Base-by-base conservation (phyloP, 2,113 vertebrate species). In the Scopus umbretta region DNA sequence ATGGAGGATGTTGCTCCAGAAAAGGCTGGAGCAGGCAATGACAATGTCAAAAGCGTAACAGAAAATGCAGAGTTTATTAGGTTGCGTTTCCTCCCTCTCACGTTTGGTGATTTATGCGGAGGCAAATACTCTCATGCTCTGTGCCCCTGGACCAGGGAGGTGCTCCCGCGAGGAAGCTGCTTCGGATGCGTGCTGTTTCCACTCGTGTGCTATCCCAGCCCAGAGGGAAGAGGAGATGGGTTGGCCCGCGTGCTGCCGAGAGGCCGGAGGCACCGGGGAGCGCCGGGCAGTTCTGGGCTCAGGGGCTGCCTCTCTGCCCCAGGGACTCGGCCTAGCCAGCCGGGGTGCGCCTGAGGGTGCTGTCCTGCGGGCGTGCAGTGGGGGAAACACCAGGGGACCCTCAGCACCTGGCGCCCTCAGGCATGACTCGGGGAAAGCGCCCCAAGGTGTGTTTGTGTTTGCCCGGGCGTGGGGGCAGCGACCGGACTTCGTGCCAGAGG, bases 121-220 rank as follows among this genome's bases (percentile, higher is more conserved):
- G 71, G 52, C 29, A 11, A 12, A 40, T 13, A 5, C 36, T n/a
- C 32, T 25, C 4, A 0, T 6, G 49, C 29, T 25, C 47, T 43
- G 29, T 76, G 42, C 9, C 18, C 21, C 45, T 22, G 1, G 3
- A 1, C 1, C 2, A 1, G 55, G 49, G 42, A 62, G 63, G 20
- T 13, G 40, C 2, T 55, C 32, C 32, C 21, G 14, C 2, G 3
- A 58, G n/a, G 66, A 56, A n/a, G 26, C 20, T 26, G 6, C 59
- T 93, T 55, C 18, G 16, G 47, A 13, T 0, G 2, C 27, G 20
- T 9, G 38, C 5, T 21, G n/a, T 19, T 82, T 22, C 62, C 15
- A 25, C 5, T 50, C 7, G 0, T 3, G 23, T 0, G 0, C 7
- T 53, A 13, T 22, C 50, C 45, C 42, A 47, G 20, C 13, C 22